Evolutionary conservation across 2,113 vertebrate species (phyloP).

Genomic region (Oenanthe oenanthe): DNA sequence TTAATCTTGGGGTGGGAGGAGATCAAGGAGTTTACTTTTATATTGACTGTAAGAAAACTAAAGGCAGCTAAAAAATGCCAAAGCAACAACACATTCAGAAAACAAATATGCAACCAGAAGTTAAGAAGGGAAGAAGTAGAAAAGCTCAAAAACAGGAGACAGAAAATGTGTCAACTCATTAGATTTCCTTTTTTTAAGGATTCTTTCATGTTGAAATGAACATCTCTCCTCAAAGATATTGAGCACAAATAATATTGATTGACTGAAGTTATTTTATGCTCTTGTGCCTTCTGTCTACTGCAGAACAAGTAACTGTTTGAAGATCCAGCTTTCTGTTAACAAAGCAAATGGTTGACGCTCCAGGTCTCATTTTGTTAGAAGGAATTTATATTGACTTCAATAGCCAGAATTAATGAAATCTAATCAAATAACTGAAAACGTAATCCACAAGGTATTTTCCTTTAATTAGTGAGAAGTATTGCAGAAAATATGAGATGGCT

Average conservation of each 20-base stretch:
- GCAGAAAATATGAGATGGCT: slow-evolving; percentile 41
- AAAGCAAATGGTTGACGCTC: slow-evolving; percentile 17
- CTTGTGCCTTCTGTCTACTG: background rate
- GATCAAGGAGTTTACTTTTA: background rate
- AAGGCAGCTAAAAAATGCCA: background rate
- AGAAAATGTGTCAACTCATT: background rate
- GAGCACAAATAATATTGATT: slow-evolving; percentile 34
- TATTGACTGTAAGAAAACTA: background rate
- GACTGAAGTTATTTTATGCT: slow-evolving; percentile 3
- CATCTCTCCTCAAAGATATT: slow-evolving; percentile 21
- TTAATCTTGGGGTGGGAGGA: background rate
- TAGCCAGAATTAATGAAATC: slow-evolving; percentile 68
- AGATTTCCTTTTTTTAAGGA: background rate
- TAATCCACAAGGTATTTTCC: slow-evolving; percentile 61
- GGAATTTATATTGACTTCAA: slow-evolving; percentile 65
- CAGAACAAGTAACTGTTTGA: background rate
- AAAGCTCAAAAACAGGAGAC: background rate
- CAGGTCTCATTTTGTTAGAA: slow-evolving; percentile 35
- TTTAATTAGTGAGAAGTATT: slow-evolving; percentile 69
- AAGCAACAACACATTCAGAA: background rate
- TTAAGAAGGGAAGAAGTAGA: background rate
- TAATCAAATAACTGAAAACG: slow-evolving; percentile 56
- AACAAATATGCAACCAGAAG: background rate
- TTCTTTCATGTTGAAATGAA: slow-evolving; percentile 32
- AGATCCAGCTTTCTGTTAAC: slow-evolving; percentile 13